These are phyloP conservation scores for Scylla paramamosain DNA, from an alignment of 1,140 invertebrate genomes.

Conservation along the genomic window DNA sequence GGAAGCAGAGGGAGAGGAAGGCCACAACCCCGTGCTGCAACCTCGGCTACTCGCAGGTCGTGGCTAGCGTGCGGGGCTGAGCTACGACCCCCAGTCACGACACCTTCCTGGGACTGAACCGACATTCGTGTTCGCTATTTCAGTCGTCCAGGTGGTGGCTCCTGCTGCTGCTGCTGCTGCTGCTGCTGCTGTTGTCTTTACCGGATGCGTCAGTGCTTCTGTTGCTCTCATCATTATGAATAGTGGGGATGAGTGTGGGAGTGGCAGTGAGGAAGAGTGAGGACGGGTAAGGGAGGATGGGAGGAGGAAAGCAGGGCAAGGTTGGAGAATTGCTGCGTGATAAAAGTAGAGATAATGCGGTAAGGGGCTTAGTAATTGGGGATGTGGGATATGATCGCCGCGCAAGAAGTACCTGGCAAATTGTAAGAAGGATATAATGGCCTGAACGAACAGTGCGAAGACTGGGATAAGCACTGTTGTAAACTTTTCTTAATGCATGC, in stretches of 20 bases:
- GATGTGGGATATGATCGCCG: neutral
- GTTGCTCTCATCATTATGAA: neutral
- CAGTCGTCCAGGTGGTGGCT: constrained; percentile 24
- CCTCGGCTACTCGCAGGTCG: neutral
- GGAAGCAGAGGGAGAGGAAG: neutral
- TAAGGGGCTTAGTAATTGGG: neutral
- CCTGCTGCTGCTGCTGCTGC: neutral
- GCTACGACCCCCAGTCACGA: constrained; percentile 2
- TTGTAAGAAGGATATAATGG: neutral
- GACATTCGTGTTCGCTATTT: constrained; percentile 42
- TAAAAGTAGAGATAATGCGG: neutral
- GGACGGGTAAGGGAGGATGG: neutral
- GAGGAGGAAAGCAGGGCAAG: too few relatives aligned
- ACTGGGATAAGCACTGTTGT: neutral
- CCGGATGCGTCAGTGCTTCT: neutral
- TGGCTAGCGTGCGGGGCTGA: neutral
- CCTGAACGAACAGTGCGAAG: neutral
- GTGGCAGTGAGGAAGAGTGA: neutral
- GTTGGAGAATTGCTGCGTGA: too few relatives aligned
- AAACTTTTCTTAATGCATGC: neutral
- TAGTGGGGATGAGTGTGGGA: neutral
- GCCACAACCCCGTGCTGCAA: neutral
- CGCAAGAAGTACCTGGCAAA: neutral
- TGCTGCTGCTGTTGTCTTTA: neutral
- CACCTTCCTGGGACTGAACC: constrained; percentile 31